Conservation (phyloP, 35 echinoderm and acorn worm species). For the Heliocidaris tuberculata region DNA sequence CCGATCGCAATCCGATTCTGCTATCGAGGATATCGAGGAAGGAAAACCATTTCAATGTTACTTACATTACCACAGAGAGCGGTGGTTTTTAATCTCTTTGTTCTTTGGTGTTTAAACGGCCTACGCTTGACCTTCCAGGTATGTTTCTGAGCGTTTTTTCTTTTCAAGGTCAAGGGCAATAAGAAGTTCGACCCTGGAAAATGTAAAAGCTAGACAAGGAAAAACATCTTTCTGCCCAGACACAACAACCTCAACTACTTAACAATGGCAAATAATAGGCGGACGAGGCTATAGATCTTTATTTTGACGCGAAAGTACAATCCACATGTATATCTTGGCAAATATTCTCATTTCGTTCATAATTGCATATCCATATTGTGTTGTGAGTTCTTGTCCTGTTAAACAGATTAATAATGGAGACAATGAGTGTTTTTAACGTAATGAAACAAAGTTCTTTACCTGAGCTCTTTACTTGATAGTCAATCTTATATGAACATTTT, state of each 20-base stretch:
- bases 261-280: background rate
- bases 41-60: constrained; percentile 12
- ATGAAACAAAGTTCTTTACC: no score
- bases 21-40: background rate
- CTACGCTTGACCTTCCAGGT: background rate
- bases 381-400: no score
- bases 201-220: background rate
- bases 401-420: no score
- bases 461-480: no score
- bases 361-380: no score
- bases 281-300: no score
- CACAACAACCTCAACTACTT: background rate
- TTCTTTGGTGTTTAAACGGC: background rate
- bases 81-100: background rate
- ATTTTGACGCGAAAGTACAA: no score
- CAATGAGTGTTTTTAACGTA: no score
- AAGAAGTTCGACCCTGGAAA: background rate
- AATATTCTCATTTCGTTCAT: no score
- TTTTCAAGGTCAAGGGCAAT: constrained; percentile 8
- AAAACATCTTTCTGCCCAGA: background rate
- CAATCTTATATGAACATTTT: no score
- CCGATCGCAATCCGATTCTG: constrained; percentile 8
- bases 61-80: background rate
- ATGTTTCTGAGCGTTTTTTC: background rate
- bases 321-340: no score